Base-by-base conservation (phyloP, 2,113 vertebrate genomes). In the Ctenomys sociabilis region DNA sequence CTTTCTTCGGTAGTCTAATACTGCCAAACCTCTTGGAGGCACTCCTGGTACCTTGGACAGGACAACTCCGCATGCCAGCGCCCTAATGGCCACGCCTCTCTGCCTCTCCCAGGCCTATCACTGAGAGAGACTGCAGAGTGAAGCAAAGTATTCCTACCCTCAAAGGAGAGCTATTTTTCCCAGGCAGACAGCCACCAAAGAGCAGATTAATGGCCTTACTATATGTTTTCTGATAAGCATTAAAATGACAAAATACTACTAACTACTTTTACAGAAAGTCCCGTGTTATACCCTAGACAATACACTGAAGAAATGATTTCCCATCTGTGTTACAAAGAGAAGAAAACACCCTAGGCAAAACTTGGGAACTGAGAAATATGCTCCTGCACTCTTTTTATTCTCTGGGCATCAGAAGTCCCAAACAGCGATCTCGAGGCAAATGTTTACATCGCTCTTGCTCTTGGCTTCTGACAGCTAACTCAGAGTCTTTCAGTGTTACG, bases 221-320 rank as follows among this genome's bases (percentile, higher is more conserved):
- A 16, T 68, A 30, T 64, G 32, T n/a, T 64, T 95, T 57, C 14
- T 77, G 43, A 77, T 52, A 68, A 68, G 68, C 8, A 73, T 22
- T 88, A 66, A 75, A 85, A 80, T 63, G 61, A 91, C 43, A 45
- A 92, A 82, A 77, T 43, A 70, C 35, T 82, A 63, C 82, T 77
- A 91, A 85, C 57, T 75, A 84, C 26, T 57, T 26, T 49, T 22
- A 85, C 43, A 59, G 32, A 95, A 93, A 75, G 83, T 73, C 52
- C 8, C 22, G 1, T 49, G 45, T n/a, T 52, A 28, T 14, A 0
- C 61, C 22, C 12, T 4, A 35, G 9, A 54, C 28, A 73, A n/a
- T 11, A 8, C 37, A 40, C 49, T 64, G 8, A 75, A 87, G 22
- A 40, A 83, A 66, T 17, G 82, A 54, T 2, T 37, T 1, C n/a